phyloP scores from a whole-genome alignment of 1,140 invertebrate species.

The Drosophila micromelanica region DNA sequence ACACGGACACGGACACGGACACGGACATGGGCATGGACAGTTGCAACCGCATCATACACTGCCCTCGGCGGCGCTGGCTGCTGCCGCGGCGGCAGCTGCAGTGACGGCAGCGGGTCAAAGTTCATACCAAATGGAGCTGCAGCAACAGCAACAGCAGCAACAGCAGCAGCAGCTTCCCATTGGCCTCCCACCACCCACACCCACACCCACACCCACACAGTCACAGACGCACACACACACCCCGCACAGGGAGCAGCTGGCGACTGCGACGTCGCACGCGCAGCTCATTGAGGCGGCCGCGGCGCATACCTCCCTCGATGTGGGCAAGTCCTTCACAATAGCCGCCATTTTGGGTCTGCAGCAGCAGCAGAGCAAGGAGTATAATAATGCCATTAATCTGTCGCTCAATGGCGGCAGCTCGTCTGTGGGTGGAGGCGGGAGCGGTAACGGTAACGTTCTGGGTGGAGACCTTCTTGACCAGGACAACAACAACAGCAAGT shows the following conservation, averaged over 20 bases:
- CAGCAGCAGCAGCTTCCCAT: constrained; percentile 55
- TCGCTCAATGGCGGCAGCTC: constrained; percentile 72
- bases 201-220: constrained; percentile 43
- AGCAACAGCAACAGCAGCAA: constrained; percentile 51
- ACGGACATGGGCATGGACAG: constrained; percentile 40
- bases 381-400: constrained; percentile 84
- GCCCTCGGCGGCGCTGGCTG: constrained; percentile 66
- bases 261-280: constrained; percentile 76
- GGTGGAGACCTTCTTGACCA: constrained; percentile 26
- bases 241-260: constrained; percentile 63
- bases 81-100: constrained; percentile 59
- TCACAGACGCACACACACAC: constrained; percentile 26
- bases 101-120: constrained; percentile 72
- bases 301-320: constrained; percentile 82
- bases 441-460: too few species aligned
- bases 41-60: constrained; percentile 72
- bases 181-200: constrained; percentile 52
- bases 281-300: constrained; percentile 75
- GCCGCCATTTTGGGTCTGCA: constrained; percentile 91
- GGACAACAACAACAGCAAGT: constrained; percentile 45
- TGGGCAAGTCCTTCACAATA: constrained; percentile 90
- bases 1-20: constrained; percentile 23
- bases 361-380: constrained; percentile 82
- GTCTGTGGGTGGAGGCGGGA: constrained; percentile 18
- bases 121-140: constrained; percentile 79